These are phyloP conservation scores for Heterotis niloticus DNA, from an alignment of 2,113 vertebrate genomes.

Conservation along the genomic window DNA sequence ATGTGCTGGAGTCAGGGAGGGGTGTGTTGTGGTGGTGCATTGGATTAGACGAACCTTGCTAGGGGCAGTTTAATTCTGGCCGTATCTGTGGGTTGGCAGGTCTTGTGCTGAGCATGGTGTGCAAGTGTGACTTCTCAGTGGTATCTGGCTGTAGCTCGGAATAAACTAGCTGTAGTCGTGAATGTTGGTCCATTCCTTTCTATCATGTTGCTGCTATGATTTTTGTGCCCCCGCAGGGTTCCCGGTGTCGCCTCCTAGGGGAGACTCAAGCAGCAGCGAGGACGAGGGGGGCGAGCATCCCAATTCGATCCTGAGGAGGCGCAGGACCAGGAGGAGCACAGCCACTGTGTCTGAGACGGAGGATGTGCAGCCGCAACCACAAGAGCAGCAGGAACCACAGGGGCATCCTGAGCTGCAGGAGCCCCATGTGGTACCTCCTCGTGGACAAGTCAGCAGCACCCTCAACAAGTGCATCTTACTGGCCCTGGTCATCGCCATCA, in stretches of 20 bases:
- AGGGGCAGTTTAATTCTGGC: too few relatives aligned
- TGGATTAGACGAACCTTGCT: background rate
- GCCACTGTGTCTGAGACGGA: slow-evolving; percentile 54
- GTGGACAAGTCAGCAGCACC: slow-evolving; percentile 54
- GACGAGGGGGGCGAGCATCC: slow-evolving; percentile 60
- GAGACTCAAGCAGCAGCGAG: slow-evolving; percentile 75
- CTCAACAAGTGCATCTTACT: slow-evolving; percentile 80
- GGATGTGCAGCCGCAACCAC: background rate
- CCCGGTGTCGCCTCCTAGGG: slow-evolving; percentile 39
- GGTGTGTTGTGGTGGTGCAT: slow-evolving; percentile 10
- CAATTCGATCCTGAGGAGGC: slow-evolving; percentile 53
- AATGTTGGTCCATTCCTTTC: background rate
- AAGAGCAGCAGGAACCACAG: slow-evolving; percentile 30
- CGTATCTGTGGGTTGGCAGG: background rate
- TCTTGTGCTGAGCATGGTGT: background rate
- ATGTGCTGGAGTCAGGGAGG: background rate
- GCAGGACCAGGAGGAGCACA: slow-evolving; percentile 56
- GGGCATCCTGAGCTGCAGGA: slow-evolving; percentile 29
- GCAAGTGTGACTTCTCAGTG: background rate
- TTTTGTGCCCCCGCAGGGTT: slow-evolving; percentile 41
- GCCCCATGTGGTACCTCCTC: slow-evolving; percentile 2
- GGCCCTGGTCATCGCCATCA: slow-evolving; percentile 78
- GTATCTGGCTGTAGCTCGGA: background rate
- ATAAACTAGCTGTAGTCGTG: background rate
- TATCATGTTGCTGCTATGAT: too few relatives aligned